Percentiles rank a stretch among this genome's conserved stretches.
These are phyloP conservation scores for Trachelus stipa DNA, from an alignment of 2,888 invertebrate genomes.

Conservation along the genomic window DNA sequence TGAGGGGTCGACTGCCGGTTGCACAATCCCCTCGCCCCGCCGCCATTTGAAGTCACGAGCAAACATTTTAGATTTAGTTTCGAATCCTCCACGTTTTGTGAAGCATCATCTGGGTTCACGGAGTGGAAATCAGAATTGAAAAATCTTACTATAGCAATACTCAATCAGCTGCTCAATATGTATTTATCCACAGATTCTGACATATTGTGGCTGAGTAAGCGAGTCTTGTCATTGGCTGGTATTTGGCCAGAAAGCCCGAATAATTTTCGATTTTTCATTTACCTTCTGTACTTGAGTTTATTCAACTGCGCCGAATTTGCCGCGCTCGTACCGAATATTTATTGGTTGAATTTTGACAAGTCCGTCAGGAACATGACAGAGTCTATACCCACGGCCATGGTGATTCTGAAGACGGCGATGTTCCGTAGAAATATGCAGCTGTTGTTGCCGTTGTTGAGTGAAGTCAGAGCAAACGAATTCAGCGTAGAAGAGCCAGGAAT, in stretches of 20 bases:
- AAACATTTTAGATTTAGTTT: background rate
- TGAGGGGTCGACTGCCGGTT: background rate
- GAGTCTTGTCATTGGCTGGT: slow-evolving; percentile 27
- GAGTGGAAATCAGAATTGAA: background rate
- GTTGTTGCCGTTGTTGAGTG: slow-evolving; percentile 25
- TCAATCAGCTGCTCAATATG: background rate
- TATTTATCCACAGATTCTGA: background rate
- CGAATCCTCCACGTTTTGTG: background rate
- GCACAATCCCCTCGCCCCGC: background rate
- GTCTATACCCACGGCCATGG: slow-evolving; percentile 32
- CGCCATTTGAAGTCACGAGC: background rate
- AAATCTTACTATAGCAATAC: background rate
- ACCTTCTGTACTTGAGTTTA: slow-evolving; percentile 28
- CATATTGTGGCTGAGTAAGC: slow-evolving; percentile 34
- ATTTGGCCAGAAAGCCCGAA: slow-evolving; percentile 33
- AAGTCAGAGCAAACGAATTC: slow-evolving; percentile 25
- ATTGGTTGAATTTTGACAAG: slow-evolving; percentile 30
- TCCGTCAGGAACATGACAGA: slow-evolving; percentile 32
- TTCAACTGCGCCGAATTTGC: slow-evolving; percentile 33
- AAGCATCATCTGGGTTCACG: background rate
- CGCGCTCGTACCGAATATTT: slow-evolving; percentile 29
- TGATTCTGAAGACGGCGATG: slow-evolving; percentile 37
- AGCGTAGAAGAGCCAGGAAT: background rate
- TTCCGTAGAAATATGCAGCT: slow-evolving; percentile 35
- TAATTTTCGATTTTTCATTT: slow-evolving; percentile 32